Evolutionary conservation across 2,113 vertebrate species (phyloP), one percentile per base, ranked within the genome.

Genomic region (Scomber japonicus): DNA sequence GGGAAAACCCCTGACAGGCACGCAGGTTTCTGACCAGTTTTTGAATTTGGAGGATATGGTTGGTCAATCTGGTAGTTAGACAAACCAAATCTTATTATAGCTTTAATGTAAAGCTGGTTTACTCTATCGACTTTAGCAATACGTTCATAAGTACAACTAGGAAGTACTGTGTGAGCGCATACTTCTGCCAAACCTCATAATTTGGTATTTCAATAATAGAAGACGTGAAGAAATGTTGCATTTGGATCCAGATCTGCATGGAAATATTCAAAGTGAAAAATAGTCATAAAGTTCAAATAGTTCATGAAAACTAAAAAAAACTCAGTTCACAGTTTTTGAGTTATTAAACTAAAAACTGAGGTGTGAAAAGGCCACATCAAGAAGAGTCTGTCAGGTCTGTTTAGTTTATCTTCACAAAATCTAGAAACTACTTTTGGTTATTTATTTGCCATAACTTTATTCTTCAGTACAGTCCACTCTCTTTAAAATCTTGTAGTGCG

Each of bases 51-150:
- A 84, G 80, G 71, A 82, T 46, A 80, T 53, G 59, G 49, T 27
- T 45, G 73, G n/a, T 9, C 24, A 60, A 35, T 65, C 53, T 56
- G 24, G 66, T 63, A 70, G 72, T 56, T 55, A 59, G 50, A 67
- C 45, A 57, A n/a, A 83, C 27, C 63, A 49, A 50, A 45, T 72
- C 67, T 74, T 81, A 67, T 75, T 83, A 71, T 87, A 77, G 80
- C 49, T 85, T 79, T 48, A 83, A 88, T 67, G 55, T 71, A 60
- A 24, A 71, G 72, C 50, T 82, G 59, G 54, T 73, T 86, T 48
- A 62, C 15, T n/a, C 48, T 46, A 35, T 17, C 70, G 50, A 75
- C 40, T 67, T 70, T 35, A 60, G 57, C 10, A 59, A 53, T 68
- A 59, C 0, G 0, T 55, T 27, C 7, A 16, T 5, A 15, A 44